These are phyloP conservation scores for Argya squamiceps DNA, from an alignment of 2,797 vertebrate species.

Conservation along the genomic window DNA sequence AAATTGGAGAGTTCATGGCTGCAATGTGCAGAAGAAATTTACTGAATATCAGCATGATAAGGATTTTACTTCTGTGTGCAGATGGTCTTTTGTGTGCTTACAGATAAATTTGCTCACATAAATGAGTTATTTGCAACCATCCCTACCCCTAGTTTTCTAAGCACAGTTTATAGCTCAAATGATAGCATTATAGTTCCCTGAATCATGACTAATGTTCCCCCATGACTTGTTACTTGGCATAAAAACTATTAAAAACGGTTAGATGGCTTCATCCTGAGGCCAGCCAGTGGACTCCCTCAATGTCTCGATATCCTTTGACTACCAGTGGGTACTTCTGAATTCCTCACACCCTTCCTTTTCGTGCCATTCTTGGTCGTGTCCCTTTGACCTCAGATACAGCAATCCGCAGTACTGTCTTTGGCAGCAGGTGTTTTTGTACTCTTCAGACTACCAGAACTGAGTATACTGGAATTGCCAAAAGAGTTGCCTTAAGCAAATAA, in stretches of 20 bases:
- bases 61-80: background rate
- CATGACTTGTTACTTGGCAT: slow-evolving; percentile 6
- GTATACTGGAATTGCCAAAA: background rate
- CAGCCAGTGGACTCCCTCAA: background rate
- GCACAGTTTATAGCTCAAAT: background rate
- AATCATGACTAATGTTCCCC: background rate
- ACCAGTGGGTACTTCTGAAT: background rate
- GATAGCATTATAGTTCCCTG: background rate
- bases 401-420: background rate
- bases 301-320: background rate
- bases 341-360: background rate
- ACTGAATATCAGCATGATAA: background rate
- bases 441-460: background rate
- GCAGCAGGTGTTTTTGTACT: background rate
- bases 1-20: background rate
- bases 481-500: background rate
- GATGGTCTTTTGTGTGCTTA: background rate
- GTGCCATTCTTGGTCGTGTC: background rate
- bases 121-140: background rate
- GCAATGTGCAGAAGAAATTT: background rate
- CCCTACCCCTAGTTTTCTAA: background rate
- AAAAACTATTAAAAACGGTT: background rate
- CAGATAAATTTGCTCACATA: background rate
- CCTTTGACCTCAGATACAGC: background rate
- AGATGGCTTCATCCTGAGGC: background rate